Evolutionary conservation across 2,113 vertebrate genomes (phyloP).

Genomic region (Diadophis punctatus): DNA sequence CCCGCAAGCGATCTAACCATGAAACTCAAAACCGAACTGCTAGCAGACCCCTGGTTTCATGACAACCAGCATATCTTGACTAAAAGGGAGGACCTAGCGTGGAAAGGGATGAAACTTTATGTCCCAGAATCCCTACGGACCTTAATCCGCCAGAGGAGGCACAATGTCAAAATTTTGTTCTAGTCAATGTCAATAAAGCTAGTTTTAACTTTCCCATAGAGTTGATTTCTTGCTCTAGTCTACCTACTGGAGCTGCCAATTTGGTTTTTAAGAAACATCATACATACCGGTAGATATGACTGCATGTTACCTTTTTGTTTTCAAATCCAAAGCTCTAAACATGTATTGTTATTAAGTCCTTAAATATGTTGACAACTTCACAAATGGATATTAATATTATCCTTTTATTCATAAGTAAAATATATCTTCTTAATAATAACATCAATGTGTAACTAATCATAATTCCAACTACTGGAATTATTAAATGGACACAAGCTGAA

Average conservation of each 20-base stretch:
- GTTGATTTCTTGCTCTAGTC: neutral
- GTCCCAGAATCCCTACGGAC: too few species aligned
- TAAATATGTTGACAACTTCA: neutral
- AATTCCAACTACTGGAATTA: too few species aligned
- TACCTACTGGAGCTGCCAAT: neutral
- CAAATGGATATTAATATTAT: neutral
- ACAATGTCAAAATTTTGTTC: neutral
- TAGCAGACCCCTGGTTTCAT: too few species aligned
- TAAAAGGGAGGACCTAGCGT: too few species aligned
- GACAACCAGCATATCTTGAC: too few species aligned
- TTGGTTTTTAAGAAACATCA: neutral
- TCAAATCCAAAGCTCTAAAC: neutral
- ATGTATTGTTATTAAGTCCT: neutral
- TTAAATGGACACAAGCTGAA: too few species aligned
- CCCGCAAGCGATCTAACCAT: too few species aligned
- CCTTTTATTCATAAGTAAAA: neutral
- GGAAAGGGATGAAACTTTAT: too few species aligned
- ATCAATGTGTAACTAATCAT: too few species aligned
- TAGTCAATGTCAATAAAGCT: neutral
- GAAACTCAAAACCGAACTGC: too few species aligned
- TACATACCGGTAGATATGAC: neutral
- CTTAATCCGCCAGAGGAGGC: too few species aligned
- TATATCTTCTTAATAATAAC: neutral
- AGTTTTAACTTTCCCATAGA: neutral
- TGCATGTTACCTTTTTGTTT: neutral